Evolutionary conservation across 2,797 vertebrate species (phyloP), one percentile per base, ranked within the genome.

Genomic region (Peromyscus melanophrys): DNA sequence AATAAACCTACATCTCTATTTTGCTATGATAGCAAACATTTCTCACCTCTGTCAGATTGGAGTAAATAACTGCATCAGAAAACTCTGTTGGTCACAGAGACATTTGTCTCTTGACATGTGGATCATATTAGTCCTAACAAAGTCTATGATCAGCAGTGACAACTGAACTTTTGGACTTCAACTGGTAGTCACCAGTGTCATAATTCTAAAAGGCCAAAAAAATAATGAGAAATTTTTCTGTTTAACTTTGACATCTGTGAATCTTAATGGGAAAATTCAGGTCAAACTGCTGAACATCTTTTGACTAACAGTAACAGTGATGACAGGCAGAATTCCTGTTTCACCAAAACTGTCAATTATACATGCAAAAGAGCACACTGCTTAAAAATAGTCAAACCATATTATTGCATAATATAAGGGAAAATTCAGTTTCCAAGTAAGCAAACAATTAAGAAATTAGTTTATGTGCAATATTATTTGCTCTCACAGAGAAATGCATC

Each of bases 1-100:
- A 92, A 85, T 95, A 95, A 92, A 76, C 49, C 55, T 93, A 43
- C 57, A 65, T 86, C 76, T 97, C 94, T 97, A 89, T 97, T 97
- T 97, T 52, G 11, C 46, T 75, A 21, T 95, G 61, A 97, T 92
- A 67, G 59, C 57, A 93, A 93, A 93, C 49, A 96, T 93, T 94
- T 92, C 93, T 97, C 76, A 96, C 86, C 25, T 84, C 49, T 94
- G 83, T 94, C 94, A 97, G 31, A 76, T 69, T 27, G 81, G 63
- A 95, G 67, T 73, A 71, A 96, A 78, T 84, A 92, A 95, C 59
- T 92, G 2, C 17, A 75, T 83, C 52, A 92, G 65, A 93, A 92
- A 94, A 82, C 16, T 87, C 71, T 92, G 61, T 57, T 97, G 34
- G 31, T 89, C 52, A 84, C 25, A 55, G 71, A 14, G 52, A 93